phyloP scores from a whole-genome alignment of 2,113 vertebrate genomes.

The Gallinago undulata region DNA sequence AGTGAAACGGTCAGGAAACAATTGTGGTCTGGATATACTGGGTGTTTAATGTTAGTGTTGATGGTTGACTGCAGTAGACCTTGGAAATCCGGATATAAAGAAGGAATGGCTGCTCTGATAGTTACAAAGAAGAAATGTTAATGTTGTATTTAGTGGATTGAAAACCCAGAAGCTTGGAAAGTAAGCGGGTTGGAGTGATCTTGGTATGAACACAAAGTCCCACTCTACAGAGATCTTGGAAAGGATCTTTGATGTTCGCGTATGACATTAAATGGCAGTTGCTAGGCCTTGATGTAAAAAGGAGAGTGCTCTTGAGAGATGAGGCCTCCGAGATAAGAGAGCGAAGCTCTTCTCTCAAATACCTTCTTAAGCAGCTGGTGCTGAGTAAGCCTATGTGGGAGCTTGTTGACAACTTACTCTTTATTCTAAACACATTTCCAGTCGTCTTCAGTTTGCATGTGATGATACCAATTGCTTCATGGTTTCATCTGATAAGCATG shows the following conservation, averaged over 20 bases:
- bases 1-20: background rate
- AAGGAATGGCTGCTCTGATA: background rate
- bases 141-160: background rate
- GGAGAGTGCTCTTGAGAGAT: background rate
- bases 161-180: background rate
- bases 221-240: background rate
- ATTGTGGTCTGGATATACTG: background rate
- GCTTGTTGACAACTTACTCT: conserved; percentile 35
- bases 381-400: conserved; percentile 61
- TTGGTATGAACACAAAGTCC: background rate
- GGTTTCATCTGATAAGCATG: conserved; percentile 1
- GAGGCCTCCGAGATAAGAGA: background rate
- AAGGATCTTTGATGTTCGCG: background rate
- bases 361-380: conserved; percentile 47
- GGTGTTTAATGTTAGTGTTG: background rate
- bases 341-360: background rate
- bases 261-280: background rate
- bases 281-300: background rate
- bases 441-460: background rate
- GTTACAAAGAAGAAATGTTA: background rate
- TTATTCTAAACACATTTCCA: conserved; percentile 48
- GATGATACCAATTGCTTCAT: conserved; percentile 1
- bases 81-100: background rate
- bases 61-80: background rate
- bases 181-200: background rate